phyloP scores from a whole-genome alignment of 2,113 vertebrate species.

The western clawed frog (Xenopus tropicalis) region DNA sequence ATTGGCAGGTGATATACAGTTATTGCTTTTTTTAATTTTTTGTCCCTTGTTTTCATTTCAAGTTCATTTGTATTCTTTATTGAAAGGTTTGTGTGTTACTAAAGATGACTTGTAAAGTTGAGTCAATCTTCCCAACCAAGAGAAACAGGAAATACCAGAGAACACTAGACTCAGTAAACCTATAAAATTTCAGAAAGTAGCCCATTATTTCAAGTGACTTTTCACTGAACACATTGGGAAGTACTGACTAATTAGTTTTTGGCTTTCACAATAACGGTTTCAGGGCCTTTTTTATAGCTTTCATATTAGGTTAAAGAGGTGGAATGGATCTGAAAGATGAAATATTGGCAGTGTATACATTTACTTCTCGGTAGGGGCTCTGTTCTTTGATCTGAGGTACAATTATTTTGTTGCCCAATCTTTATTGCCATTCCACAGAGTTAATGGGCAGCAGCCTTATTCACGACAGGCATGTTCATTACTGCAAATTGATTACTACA shows the following conservation, averaged over 20 bases:
- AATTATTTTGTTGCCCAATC: conserved; percentile 64
- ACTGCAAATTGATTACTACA: conserved; percentile 59
- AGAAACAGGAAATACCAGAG: conserved; percentile 94
- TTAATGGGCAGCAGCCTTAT: conserved; percentile 59
- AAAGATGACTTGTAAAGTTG: conserved; percentile 88
- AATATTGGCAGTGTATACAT: conserved; percentile 65
- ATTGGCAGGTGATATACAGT: conserved; percentile 47
- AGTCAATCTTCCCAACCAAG: conserved; percentile 77
- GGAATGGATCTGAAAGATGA: conserved; percentile 74
- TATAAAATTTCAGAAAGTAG: conserved; percentile 87
- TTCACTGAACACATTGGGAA: conserved; percentile 91
- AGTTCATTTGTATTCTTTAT: conserved; percentile 60
- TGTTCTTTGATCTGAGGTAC: conserved; percentile 63
- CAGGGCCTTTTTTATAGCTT: conserved; percentile 74
- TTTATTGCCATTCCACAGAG: conserved; percentile 56
- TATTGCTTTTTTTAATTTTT: conserved; percentile 48
- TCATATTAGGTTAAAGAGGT: conserved; percentile 74
- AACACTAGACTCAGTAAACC: conserved; percentile 87
- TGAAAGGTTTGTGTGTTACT: conserved; percentile 78
- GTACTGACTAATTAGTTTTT: conserved; percentile 93
- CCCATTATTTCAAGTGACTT: conserved; percentile 87
- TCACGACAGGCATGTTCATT: conserved; percentile 54
- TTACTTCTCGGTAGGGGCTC: conserved; percentile 71
- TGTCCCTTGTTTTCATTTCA: conserved; percentile 49
- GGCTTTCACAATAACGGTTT: conserved; percentile 84